Conservation (phyloP, 2,113 vertebrate genomes). For the Merops nubicus region DNA sequence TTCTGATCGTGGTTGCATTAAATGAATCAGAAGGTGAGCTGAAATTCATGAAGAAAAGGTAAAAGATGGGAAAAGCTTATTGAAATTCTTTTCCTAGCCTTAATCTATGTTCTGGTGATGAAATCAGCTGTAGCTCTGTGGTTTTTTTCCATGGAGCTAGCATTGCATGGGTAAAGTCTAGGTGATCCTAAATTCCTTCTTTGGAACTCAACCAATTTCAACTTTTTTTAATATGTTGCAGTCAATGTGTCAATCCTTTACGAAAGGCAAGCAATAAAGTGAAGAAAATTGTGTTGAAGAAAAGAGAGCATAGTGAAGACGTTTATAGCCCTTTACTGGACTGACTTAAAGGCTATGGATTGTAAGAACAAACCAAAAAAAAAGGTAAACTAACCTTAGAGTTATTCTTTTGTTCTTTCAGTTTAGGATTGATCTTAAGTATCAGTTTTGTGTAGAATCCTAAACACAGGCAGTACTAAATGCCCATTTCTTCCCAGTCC, state of each 20-base stretch:
- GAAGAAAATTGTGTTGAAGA: neutral
- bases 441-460: neutral
- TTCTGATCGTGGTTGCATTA: neutral
- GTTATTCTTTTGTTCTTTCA: neutral
- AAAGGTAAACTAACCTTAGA: neutral
- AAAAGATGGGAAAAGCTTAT: neutral
- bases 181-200: neutral
- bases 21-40: neutral
- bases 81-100: neutral
- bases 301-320: rapidly evolving
- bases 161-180: neutral
- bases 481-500: neutral
- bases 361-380: neutral
- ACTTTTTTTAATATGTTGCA: slow-evolving; percentile 58
- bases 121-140: neutral
- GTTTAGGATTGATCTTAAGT: neutral
- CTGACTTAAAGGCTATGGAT: neutral
- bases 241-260: slow-evolving; percentile 20
- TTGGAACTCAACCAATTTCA: neutral
- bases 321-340: neutral
- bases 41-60: neutral
- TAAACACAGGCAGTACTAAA: neutral
- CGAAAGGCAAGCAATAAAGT: neutral
- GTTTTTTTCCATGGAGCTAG: neutral
- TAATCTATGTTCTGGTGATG: neutral